Conservation (phyloP, 2,888 invertebrate genomes). For the Branchipolynoe longqiensis region DNA sequence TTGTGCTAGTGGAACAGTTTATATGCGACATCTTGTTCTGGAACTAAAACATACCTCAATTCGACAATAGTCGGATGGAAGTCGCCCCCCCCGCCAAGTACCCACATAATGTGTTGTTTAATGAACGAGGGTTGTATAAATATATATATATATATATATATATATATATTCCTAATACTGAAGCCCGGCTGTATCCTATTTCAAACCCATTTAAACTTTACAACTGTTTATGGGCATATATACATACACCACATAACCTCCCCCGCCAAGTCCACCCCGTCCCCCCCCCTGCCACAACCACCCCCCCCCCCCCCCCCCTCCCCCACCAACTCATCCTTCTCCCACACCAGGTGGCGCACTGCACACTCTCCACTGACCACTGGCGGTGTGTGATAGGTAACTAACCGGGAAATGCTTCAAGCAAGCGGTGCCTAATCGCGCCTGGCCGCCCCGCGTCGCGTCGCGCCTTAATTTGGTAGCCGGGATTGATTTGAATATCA, state of each 20-base stretch:
- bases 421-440: slow-evolving; percentile 7
- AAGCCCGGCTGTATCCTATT: no score
- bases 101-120: no score
- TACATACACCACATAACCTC: no score
- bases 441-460: neutral
- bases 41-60: no score
- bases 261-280: neutral
- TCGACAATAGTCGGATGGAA: no score
- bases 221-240: no score
- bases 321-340: neutral
- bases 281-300: slow-evolving; percentile 13
- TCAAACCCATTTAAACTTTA: no score
- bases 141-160: neutral
- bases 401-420: slow-evolving; percentile 2
- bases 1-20: no score
- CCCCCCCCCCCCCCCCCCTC: neutral
- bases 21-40: no score
- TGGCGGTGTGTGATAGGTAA: slow-evolving; percentile 12
- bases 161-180: neutral
- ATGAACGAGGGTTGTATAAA: no score
- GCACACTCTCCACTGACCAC: neutral
- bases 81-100: no score
- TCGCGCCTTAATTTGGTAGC: neutral
- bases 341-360: neutral
- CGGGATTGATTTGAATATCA: slow-evolving; percentile 46